Base-by-base conservation (phyloP, 2,113 vertebrate species). In the Catharus bicknelli region DNA sequence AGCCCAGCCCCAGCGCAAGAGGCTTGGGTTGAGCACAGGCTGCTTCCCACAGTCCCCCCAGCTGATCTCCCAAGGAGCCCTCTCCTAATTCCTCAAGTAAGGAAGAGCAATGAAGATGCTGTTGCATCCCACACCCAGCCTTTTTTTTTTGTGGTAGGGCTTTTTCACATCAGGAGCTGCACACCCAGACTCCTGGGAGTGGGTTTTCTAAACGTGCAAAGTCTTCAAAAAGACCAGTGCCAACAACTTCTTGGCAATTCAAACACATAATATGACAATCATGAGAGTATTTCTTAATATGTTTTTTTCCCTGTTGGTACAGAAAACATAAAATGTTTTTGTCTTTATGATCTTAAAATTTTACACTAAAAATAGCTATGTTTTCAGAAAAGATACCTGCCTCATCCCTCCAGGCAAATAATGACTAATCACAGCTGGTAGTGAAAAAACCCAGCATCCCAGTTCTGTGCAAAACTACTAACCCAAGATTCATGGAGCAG, bases 1-100 rank as follows among this genome's bases (percentile, higher is more conserved):
- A 81, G 42, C 13, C 26, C 63, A 34, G 6, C 13, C n/a, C 25
- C 29, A 34, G 3, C 0, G 0, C 0, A 0, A 58, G 47, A 32
- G 32, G 10, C 16, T 32, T 4, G 30, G 22, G 21, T 18, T 63
- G 36, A 88, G 54, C 55, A 32, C 23, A 57, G 9, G 6, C 13
- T 68, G 29, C 22, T 79, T 54, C 40, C 26, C 7, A 4, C 0
- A 0, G 11, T 13, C 4, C 22, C 19, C 16, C 18, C 16, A 17
- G 7, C 0, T 29, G 30, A n/a, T 5, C 11, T 25, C 19, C 2
- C 14, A 29, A 5, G 7, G 5, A 3, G 1, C 29, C 72, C 40
- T 11, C 21, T 76, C 54, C 29, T 55, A 22, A 22, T 72, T 74
- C 36, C 58, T 61, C 2, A 25, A 16, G n/a, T 19, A 58, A 84